Evolutionary conservation across 2,113 vertebrate species (phyloP).

Genomic region (Callorhinus ursinus): DNA sequence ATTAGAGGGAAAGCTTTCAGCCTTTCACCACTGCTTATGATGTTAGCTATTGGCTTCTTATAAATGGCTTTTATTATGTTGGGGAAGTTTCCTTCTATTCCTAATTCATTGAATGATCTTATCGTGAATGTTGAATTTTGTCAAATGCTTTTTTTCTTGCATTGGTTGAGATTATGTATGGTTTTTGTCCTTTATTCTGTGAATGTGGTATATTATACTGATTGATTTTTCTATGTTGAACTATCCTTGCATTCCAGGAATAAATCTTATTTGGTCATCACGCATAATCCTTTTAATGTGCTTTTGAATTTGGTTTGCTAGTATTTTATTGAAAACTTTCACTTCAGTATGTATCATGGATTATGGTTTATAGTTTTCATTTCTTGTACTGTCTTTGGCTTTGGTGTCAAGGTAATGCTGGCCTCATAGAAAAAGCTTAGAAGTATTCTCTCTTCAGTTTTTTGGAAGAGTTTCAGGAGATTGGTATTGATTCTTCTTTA

Average conservation of each 20-base stretch:
- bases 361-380: not conserved
- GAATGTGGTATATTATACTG: not conserved
- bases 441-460: not conserved
- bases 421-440: not conserved
- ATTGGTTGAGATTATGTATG: not conserved
- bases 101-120: not conserved
- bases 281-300: not conserved
- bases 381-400: not conserved
- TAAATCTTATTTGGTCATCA: not conserved
- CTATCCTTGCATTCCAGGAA: not conserved
- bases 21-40: not conserved
- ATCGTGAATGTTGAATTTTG: not conserved
- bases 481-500: not conserved
- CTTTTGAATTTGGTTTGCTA: not conserved
- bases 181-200: not conserved
- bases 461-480: not conserved
- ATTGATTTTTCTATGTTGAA: not conserved
- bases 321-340: not conserved
- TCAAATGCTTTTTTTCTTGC: not conserved
- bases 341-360: not conserved
- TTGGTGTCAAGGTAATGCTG: not conserved
- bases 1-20: not conserved
- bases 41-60: not conserved
- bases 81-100: not conserved
- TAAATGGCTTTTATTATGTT: not conserved